Conservation (phyloP, 2,797 vertebrate species). For the Cottoperca gobio region DNA sequence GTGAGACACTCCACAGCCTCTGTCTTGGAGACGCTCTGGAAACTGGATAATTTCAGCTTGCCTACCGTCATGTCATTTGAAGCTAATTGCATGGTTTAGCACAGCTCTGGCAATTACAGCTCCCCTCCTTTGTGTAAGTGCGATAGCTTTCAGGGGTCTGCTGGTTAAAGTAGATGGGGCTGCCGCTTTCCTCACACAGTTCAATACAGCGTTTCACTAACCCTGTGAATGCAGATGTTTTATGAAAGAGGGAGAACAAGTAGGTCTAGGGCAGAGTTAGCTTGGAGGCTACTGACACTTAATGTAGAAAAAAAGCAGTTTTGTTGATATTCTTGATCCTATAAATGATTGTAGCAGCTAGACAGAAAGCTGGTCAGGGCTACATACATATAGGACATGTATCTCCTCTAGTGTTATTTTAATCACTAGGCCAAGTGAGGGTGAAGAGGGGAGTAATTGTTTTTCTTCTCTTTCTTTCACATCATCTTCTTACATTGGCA, state of each 20-base stretch:
- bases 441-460: slow-evolving; percentile 20
- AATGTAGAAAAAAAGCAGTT: slow-evolving; percentile 30
- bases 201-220: slow-evolving; percentile 55
- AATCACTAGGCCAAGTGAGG: slow-evolving; percentile 32
- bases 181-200: slow-evolving; percentile 27
- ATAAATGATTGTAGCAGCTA: slow-evolving; percentile 19
- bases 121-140: slow-evolving; percentile 62
- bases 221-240: slow-evolving; percentile 56
- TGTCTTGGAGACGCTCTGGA: slow-evolving; percentile 56
- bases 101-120: slow-evolving; percentile 72
- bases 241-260: slow-evolving; percentile 40
- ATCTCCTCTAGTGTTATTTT: slow-evolving; percentile 32
- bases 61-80: slow-evolving; percentile 76
- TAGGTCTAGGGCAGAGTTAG: slow-evolving; percentile 32
- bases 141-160: slow-evolving; percentile 74
- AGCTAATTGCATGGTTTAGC: slow-evolving; percentile 79
- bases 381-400: slow-evolving; percentile 26
- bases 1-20: slow-evolving; percentile 53
- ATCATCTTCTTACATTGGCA: slow-evolving; percentile 21
- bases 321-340: slow-evolving; percentile 38
- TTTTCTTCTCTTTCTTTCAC: slow-evolving; percentile 34
- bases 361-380: slow-evolving; percentile 6
- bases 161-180: slow-evolving; percentile 63
- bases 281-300: slow-evolving; percentile 33
- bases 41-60: slow-evolving; percentile 69